A percentile compares a stretch with the other conserved stretches of the same genome.
These are phyloP conservation scores for Felis chaus DNA, from an alignment of 2,113 vertebrate genomes.

Conservation along the genomic window DNA sequence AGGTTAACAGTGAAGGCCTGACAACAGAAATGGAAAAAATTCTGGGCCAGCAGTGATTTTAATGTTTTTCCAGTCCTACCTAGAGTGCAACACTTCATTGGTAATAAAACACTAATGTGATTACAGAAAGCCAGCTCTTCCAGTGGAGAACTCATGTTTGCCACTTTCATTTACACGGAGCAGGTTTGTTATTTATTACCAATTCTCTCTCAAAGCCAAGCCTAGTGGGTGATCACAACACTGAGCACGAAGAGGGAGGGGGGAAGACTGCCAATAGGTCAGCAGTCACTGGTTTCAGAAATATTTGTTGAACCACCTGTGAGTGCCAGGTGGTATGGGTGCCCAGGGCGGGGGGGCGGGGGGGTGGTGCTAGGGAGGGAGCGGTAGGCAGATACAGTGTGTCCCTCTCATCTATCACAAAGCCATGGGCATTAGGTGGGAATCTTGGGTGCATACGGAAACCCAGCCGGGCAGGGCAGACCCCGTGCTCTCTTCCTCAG, in stretches of 20 bases:
- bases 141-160: not conserved
- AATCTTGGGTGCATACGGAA: not conserved
- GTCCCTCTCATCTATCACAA: not conserved
- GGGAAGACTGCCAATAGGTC: not conserved
- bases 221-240: not conserved
- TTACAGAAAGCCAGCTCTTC: not conserved
- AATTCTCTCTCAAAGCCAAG: not conserved
- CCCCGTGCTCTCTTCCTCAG: not conserved
- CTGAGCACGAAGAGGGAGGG: not conserved
- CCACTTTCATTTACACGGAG: not conserved
- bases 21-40: not conserved
- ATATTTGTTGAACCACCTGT: too few species aligned
- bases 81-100: not conserved
- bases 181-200: not conserved
- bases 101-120: not conserved
- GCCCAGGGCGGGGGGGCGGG: not conserved
- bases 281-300: not conserved
- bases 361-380: not conserved
- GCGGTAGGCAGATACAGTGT: not conserved
- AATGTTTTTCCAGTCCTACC: too few species aligned
- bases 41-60: not conserved
- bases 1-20: not conserved
- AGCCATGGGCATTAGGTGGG: not conserved
- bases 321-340: not conserved
- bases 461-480: not conserved